Base-by-base conservation (phyloP, 1,140 invertebrate species). In the Drosophila kanapiae region DNA sequence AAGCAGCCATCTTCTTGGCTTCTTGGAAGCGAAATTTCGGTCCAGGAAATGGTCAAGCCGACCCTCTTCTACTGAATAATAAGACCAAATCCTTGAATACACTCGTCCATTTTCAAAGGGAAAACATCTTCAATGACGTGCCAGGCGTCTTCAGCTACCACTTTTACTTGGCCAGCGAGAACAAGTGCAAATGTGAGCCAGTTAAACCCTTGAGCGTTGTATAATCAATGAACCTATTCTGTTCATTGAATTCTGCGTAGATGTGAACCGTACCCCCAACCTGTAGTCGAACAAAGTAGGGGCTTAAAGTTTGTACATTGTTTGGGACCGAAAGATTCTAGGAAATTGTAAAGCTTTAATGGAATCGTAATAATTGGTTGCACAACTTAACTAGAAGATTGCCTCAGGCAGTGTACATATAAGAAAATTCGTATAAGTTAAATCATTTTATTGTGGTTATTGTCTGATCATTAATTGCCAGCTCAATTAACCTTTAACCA, bases 51-150 rank as follows among this genome's bases (percentile, higher is more conserved):
- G 53, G 69, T 58, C 42, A 68, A 47, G 65, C 67, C 18, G 35
- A 1, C 8, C 37, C 38, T 42, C 45, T 35, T 43, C 45, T 35
- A 37, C 43, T 16, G 68, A 60, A 72, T 49, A 60, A 74, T 60
- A 72, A 72, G 43, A 27, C 45, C 18, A 60, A 72, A 72, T 72
- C 68, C 54, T 72, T 74, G 54, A 60, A 49, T 72, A 37, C 29
- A 37, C 29, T 38, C 35, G 18, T 38, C 35, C 53, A 37, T 53
- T 38, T 60, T 60, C 53, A 37, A 59, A 51, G 31, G 54, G 37
- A 40, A 69, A 71, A 58, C 43, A 18, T 56, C 64, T 40, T 58
- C 35, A 70, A 31, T 70, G 65, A 59, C 54, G 29, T 58, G 69
- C n/a, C 53, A 40, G 18, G 37, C 31, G 11, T 5, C 49, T 51